phyloP scores from a whole-genome alignment of 2,888 invertebrate species.

The Acrocyrtus sp. region DNA sequence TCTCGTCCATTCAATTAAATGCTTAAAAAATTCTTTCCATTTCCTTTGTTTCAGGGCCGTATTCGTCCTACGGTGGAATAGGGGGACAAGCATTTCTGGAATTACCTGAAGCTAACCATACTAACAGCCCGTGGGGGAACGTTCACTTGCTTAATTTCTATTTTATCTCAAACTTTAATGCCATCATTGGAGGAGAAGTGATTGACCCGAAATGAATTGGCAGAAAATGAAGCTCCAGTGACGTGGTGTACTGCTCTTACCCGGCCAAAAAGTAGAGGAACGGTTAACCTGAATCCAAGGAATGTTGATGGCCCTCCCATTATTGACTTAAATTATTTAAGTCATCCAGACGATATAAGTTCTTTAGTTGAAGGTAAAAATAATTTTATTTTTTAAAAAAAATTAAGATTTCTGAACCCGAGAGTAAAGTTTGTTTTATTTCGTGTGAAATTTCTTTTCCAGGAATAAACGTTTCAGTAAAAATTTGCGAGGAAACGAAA shows the following conservation, averaged over 20 bases:
- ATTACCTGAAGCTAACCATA: background rate
- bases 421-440: background rate
- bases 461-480: conserved; percentile 1
- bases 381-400: background rate
- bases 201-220: conserved; percentile 35
- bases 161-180: conserved; percentile 23
- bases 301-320: conserved; percentile 11
- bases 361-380: conserved; percentile 30
- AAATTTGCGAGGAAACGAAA: conserved; percentile 22
- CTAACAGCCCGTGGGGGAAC: background rate
- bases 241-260: background rate
- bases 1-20: background rate
- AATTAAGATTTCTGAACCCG: no score
- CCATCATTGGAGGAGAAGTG: conserved; percentile 20
- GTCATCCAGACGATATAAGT: conserved; percentile 30
- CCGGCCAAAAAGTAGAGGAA: conserved; percentile 41
- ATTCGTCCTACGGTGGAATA: background rate
- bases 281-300: conserved; percentile 14
- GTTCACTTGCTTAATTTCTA: background rate
- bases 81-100: conserved; percentile 5
- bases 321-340: conserved; percentile 37
- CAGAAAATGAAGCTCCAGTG: conserved; percentile 22
- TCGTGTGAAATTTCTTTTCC: background rate
- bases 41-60: conserved; percentile 20
- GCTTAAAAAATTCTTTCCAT: background rate